Evolutionary conservation across 1,140 invertebrate genomes (phyloP).

Genomic region (Heliothis virescens): DNA sequence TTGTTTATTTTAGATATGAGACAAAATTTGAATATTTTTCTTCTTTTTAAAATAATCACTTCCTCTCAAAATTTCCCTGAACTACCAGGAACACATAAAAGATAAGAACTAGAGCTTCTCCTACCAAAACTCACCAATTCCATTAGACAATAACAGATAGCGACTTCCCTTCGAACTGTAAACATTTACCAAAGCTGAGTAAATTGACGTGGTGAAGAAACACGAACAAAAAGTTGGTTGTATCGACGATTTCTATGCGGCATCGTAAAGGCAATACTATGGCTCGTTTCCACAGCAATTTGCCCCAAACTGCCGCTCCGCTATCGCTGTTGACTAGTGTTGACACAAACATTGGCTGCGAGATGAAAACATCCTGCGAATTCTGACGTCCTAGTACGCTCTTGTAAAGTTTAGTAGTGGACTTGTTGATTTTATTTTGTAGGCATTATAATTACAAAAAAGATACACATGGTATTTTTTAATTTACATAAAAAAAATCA

Average conservation of each 20-base stretch:
- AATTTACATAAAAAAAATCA: too few species aligned
- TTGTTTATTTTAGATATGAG: too few species aligned
- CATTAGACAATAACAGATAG: conserved; percentile 38
- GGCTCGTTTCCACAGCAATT: conserved; percentile 11
- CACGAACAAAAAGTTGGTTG: conserved; percentile 31
- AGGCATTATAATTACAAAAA: too few species aligned
- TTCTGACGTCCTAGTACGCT: conserved; percentile 52
- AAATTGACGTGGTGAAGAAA: conserved; percentile 28
- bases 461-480: neutral
- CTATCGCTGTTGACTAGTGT: conserved; percentile 68
- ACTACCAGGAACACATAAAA: conserved; percentile 12
- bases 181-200: conserved; percentile 39
- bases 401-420: conserved; percentile 48
- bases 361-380: conserved; percentile 67
- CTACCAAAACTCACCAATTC: conserved; percentile 20
- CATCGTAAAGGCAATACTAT: conserved; percentile 45
- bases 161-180: conserved; percentile 26
- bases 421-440: conserved; percentile 10
- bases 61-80: neutral
- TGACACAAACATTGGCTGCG: conserved; percentile 65
- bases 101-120: neutral
- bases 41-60: too few species aligned
- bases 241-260: conserved; percentile 30
- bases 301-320: conserved; percentile 22
- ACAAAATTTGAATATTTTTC: too few species aligned